These are phyloP conservation scores for Protonemura montana DNA, from an alignment of 2,888 invertebrate species.

Conservation along the genomic window DNA sequence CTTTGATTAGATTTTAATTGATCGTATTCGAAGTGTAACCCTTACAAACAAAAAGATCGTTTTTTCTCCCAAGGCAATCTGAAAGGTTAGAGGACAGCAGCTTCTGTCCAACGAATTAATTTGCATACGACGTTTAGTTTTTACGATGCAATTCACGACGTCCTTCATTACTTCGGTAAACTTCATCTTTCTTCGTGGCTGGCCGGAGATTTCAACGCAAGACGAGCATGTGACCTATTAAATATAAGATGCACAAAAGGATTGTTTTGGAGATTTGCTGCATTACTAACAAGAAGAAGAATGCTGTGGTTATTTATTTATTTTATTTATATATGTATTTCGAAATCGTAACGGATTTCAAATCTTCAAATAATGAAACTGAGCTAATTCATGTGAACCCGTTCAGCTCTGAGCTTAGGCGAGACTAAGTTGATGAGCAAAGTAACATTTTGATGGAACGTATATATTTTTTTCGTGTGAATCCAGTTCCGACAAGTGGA, in stretches of 20 bases:
- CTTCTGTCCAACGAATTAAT: neutral
- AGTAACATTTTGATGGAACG: neutral
- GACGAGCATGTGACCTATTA: neutral
- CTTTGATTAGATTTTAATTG: neutral
- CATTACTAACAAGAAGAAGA: neutral
- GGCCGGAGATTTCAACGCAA: neutral
- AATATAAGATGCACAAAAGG: neutral
- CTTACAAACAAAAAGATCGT: neutral
- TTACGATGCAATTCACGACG: neutral
- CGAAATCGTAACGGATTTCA: constrained; percentile 1
- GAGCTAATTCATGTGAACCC: constrained; percentile 8
- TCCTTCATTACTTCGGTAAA: neutral
- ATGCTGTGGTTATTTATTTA: neutral
- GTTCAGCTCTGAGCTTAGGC: constrained; percentile 9
- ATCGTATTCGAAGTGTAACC: neutral
- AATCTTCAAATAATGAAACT: constrained; percentile 12
- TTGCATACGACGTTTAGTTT: neutral
- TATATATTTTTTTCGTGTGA: neutral
- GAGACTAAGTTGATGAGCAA: neutral
- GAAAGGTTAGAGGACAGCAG: neutral
- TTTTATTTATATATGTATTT: neutral
- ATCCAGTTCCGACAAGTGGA: neutral
- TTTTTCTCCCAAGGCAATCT: neutral
- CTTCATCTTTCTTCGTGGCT: neutral
- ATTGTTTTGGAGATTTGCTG: neutral